Evolutionary conservation across 2,113 vertebrate species (phyloP).

Genomic region (Eidolon helvum): DNA sequence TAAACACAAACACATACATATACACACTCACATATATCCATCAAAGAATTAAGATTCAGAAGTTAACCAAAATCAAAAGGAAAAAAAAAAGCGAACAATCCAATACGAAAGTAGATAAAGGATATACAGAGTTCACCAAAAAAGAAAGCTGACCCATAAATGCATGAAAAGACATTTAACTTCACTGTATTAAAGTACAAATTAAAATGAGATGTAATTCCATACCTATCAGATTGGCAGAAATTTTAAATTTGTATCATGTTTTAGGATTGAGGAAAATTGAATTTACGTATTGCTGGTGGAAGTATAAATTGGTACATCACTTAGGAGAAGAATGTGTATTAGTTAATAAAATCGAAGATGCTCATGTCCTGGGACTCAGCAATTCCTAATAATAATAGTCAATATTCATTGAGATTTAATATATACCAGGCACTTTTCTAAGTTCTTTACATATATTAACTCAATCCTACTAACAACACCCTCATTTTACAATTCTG

Average conservation of each 20-base stretch:
- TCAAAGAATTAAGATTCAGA: not conserved
- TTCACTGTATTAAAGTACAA: not conserved
- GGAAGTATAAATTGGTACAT: not conserved
- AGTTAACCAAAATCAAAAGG: not conserved
- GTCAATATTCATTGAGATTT: not conserved
- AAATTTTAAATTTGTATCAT: not conserved
- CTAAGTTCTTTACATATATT: not conserved
- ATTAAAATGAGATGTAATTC: not conserved
- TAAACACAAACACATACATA: no score
- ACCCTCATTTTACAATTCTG: not conserved
- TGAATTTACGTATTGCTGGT: not conserved
- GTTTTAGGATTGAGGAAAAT: not conserved
- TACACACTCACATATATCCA: not conserved
- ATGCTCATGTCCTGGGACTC: not conserved
- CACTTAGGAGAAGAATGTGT: conserved; percentile 13
- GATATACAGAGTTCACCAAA: not conserved
- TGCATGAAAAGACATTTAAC: not conserved
- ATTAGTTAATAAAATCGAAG: not conserved
- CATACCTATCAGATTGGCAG: not conserved
- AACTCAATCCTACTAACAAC: not conserved
- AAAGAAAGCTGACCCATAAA: not conserved
- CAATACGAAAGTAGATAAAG: not conserved
- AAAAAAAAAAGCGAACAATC: not conserved
- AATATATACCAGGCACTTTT: not conserved
- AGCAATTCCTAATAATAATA: not conserved